Conservation (phyloP, 2,888 invertebrate genomes). For the Drosophila sordidula region DNA sequence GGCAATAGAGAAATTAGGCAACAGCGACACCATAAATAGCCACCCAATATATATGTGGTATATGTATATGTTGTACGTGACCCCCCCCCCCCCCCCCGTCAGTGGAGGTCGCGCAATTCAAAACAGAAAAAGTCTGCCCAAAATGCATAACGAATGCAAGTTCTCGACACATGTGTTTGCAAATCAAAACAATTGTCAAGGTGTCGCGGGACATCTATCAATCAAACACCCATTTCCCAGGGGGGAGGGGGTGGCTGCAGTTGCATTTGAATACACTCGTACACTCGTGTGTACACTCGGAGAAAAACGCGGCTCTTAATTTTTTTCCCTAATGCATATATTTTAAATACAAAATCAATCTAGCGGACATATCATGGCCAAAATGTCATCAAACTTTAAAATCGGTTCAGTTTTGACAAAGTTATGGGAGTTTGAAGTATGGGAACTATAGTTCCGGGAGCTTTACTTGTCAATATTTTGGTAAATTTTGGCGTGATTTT, state of each 20-base stretch:
- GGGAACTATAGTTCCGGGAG: too few species aligned
- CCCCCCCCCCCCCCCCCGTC: background rate
- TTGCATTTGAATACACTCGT: constrained; percentile 2
- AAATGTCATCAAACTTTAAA: too few species aligned
- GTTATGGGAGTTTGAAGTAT: too few species aligned
- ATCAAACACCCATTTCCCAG: constrained; percentile 40
- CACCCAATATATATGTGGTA: constrained; percentile 1
- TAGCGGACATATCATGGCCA: too few species aligned
- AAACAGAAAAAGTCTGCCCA: background rate
- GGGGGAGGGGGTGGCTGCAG: background rate
- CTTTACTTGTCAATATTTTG: too few species aligned
- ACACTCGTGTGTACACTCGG: background rate
- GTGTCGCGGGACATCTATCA: constrained; percentile 61
- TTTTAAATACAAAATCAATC: too few species aligned
- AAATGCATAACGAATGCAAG: constrained; percentile 27
- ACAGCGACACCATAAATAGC: constrained; percentile 17
- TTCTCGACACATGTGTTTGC: constrained; percentile 12
- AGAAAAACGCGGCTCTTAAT: background rate
- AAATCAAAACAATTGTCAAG: constrained; percentile 66
- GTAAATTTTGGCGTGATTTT: too few species aligned
- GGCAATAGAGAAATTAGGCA: constrained; percentile 15
- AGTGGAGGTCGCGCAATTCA: background rate
- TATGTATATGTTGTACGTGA: background rate
- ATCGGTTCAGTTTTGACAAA: too few species aligned
- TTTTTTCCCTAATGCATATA: too few species aligned